These are phyloP conservation scores for Parazoanthus darwini DNA, from an alignment of 92 coral and sea anemone genomes.

Conservation along the genomic window DNA sequence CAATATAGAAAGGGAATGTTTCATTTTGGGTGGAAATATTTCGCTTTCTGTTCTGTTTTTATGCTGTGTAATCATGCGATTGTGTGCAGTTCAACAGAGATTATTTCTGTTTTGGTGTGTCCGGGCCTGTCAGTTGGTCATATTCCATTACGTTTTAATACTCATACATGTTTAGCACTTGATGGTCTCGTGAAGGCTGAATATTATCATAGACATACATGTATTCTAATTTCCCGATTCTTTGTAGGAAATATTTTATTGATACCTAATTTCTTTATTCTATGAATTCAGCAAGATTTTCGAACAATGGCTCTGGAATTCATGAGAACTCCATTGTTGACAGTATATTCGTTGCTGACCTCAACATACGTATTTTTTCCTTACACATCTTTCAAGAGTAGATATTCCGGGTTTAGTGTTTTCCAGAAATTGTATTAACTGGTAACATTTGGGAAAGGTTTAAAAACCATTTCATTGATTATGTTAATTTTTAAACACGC, in stretches of 20 bases:
- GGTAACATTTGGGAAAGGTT: not conserved
- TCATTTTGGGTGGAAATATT: constrained; percentile 33
- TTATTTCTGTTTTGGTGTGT: constrained; percentile 39
- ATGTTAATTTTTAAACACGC: not conserved
- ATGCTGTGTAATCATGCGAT: constrained; percentile 38
- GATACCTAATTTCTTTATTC: constrained; percentile 1
- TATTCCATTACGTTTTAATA: constrained; percentile 2
- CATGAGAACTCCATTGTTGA: constrained; percentile 45
- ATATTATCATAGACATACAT: not conserved
- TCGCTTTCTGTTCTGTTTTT: constrained; percentile 37
- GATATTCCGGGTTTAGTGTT: not conserved
- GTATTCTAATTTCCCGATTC: not conserved
- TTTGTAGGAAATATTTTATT: not conserved
- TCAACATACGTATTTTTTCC: constrained; percentile 10
- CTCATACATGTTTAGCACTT: constrained; percentile 17
- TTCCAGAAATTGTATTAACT: not conserved
- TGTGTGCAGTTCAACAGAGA: constrained; percentile 25
- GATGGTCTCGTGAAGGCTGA: constrained; percentile 17
- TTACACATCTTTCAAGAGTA: not conserved
- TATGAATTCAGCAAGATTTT: constrained; percentile 20
- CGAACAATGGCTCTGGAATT: constrained; percentile 44
- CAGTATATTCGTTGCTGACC: constrained; percentile 28
- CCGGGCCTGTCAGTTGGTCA: constrained; percentile 38
- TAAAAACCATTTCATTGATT: not conserved
- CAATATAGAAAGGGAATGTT: constrained; percentile 16